Base-by-base conservation (phyloP, 2,113 vertebrate genomes). In the Donacobius atricapilla region DNA sequence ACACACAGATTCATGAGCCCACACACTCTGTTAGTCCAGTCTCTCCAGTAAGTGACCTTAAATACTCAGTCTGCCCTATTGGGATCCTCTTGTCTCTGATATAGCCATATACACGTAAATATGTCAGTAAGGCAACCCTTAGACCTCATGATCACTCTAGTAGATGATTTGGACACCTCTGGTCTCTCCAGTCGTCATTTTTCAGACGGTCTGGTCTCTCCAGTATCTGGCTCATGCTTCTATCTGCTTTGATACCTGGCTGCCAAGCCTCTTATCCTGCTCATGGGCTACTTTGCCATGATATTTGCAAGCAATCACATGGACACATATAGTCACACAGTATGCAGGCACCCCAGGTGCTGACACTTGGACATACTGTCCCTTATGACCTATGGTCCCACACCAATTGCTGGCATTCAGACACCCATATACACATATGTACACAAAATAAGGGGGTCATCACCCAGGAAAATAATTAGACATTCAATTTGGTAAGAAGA, bases 1-100 rank as follows among this genome's bases (percentile, higher is more conserved):
- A 21, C 0, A 8, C 33, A 18, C 7, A 15, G 13, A 35, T 35
- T 7, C 15, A 24, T 6, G 0, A 57, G 13, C 7, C 0, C 8
- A 25, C 18, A 57, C 7, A 53, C 10, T 20, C 6, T n/a, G 30
- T 15, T 63, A 21, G 42, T 58, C 5, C 11, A 27, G 51, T 50
- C 3, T 14, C 4, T 50, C 7, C 27, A 40, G 20, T 22, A 79
- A 87, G 42, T 23, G 6, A 9, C 40, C 7, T 65, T 61, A 54
- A 60, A 24, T 10, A 14, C 10, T 70, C 37, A 27, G 1, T 24
- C 42, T 66, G 16, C 2, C 11, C 4, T 5, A 2, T 6, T 37
- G 33, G 31, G 16, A 48, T 44, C 3, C 4, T 63, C 13, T 66
- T 51, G 12, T 63, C 17, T 80, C 25, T 9, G 15, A 0, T 21